These are phyloP conservation scores for Haliclona indistincta DNA, from an alignment of 37 sponge, comb jelly and placozoan genomes.

Conservation along the genomic window DNA sequence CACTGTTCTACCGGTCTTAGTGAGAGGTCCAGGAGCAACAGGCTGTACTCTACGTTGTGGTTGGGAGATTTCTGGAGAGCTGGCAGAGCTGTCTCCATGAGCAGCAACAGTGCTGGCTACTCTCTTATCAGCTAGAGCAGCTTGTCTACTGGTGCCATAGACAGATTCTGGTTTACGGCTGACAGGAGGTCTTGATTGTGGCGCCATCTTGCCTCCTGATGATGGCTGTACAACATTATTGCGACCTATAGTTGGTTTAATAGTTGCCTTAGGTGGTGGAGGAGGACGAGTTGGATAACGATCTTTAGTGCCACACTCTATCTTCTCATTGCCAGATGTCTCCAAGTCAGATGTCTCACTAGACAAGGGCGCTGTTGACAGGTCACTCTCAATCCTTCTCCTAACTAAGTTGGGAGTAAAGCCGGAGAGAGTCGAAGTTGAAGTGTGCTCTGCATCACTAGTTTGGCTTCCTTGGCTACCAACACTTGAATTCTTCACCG, in stretches of 20 bases:
- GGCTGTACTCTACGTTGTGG: no score
- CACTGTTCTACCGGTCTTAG: no score
- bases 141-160: no score
- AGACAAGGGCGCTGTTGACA: slow-evolving; percentile 68
- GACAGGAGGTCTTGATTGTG: no score
- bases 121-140: no score
- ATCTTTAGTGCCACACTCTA: not conserved
- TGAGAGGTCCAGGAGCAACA: no score
- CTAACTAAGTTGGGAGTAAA: not conserved
- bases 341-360: slow-evolving; percentile 81
- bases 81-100: not conserved
- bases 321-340: slow-evolving; percentile 61
- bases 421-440: not conserved
- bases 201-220: no score
- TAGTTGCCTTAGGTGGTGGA: not conserved
- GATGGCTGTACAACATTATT: not conserved
- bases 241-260: not conserved
- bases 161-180: no score
- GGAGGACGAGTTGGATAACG: not conserved
- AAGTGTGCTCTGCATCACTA: slow-evolving; percentile 32
- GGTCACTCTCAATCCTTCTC: slow-evolving; percentile 36
- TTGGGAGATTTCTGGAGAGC: no score
- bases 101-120: not conserved
- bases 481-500: no score
- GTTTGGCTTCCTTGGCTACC: no score